Evolutionary conservation across 1,140 invertebrate species (phyloP).

Genomic region (Drosophila nasuta): DNA sequence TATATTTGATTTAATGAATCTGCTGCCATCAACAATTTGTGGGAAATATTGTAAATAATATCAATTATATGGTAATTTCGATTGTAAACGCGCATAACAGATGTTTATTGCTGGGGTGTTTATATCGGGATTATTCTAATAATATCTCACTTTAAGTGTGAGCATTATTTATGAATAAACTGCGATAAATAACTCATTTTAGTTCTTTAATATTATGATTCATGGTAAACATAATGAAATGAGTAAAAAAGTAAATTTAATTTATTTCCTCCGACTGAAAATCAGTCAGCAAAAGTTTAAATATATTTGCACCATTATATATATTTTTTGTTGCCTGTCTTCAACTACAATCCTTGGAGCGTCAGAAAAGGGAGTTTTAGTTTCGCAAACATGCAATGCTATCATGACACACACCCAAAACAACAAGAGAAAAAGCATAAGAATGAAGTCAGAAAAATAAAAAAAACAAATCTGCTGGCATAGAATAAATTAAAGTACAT

Average conservation of each 20-base stretch:
- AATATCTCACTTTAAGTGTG: not conserved
- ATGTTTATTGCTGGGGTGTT: not conserved
- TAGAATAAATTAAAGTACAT: slow-evolving; percentile 75
- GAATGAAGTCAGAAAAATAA: slow-evolving; percentile 54
- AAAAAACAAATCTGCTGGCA: slow-evolving; percentile 52
- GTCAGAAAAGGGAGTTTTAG: slow-evolving; percentile 36
- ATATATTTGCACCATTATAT: slow-evolving; percentile 29
- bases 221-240: not conserved
- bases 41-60: slow-evolving; percentile 10
- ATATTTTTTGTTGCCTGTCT: slow-evolving; percentile 11
- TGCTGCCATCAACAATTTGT: slow-evolving; percentile 29
- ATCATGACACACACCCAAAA: slow-evolving; percentile 26
- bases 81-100: not conserved
- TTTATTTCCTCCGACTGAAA: not conserved
- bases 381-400: slow-evolving; percentile 55
- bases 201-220: not conserved
- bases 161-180: not conserved
- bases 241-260: not conserved
- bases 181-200: too few species aligned
- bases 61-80: slow-evolving; percentile 5
- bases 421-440: slow-evolving; percentile 16
- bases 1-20: slow-evolving; percentile 33
- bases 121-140: not conserved
- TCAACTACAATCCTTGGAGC: slow-evolving; percentile 52
- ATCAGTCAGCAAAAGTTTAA: slow-evolving; percentile 23